Percentiles rank a stretch among this genome's conserved stretches.
phyloP scores from a whole-genome alignment of 2,888 invertebrate species.

The Drosophila longiperda region DNA sequence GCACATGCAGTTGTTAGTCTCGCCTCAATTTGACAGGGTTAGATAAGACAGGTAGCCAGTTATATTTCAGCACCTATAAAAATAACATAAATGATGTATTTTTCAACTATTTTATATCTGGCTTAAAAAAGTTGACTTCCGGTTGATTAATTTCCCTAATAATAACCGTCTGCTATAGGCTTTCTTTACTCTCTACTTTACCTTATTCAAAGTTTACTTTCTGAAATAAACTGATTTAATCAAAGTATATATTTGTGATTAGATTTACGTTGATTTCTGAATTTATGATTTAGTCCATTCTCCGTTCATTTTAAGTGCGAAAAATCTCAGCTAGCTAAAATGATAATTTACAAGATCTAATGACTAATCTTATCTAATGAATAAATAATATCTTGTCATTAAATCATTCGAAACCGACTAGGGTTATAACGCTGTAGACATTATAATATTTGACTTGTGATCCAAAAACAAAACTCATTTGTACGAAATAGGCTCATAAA shows the following conservation, averaged over 20 bases:
- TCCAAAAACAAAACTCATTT: constrained; percentile 25
- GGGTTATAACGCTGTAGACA: not conserved
- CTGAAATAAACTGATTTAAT: not conserved
- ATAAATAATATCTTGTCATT: not conserved
- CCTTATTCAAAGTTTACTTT: not conserved
- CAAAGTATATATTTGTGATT: not conserved
- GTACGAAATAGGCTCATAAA: constrained; percentile 37
- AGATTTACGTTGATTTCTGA: not conserved
- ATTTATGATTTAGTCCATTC: not conserved
- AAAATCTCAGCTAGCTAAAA: constrained; percentile 38
- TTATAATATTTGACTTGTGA: not conserved
- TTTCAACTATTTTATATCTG: not conserved
- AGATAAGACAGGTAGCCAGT: constrained; percentile 12
- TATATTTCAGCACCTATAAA: not conserved
- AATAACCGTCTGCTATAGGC: not conserved
- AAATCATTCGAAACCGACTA: constrained; percentile 30
- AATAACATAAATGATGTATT: not conserved
- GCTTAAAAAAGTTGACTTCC: not conserved
- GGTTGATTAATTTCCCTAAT: not conserved
- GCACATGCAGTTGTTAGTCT: constrained; percentile 41
- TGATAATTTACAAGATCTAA: constrained; percentile 31
- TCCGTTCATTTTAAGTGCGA: not conserved
- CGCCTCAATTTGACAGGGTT: constrained; percentile 28
- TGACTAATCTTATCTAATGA: not conserved
- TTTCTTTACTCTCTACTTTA: not conserved